Base-by-base conservation (phyloP, 1,140 invertebrate species). In the Neelides sp. region DNA sequence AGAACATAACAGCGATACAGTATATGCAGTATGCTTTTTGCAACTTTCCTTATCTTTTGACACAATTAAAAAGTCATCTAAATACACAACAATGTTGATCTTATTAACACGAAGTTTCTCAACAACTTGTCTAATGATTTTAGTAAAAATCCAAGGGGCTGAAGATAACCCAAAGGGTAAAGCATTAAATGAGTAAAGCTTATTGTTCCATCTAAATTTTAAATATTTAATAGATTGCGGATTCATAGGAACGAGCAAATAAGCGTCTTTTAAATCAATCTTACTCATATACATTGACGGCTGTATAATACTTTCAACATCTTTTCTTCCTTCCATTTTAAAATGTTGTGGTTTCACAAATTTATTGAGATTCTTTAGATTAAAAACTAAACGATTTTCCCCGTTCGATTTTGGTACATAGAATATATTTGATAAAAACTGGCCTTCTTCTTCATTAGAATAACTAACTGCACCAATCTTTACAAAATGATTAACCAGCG, bases 331-430 rank as follows among this genome's bases (percentile, higher is more conserved):
- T 40, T 13, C 37, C 47, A 37, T 5, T 8, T 48, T 40, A 19
- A 48, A 20, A 40, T 48, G 34, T 1, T 23, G 22, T 17, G 23
- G 40, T 10, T 23, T 1, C 24, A 48, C 23, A 40, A 48, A 48
- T 39, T 48, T 26, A 40, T 48, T 48, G 7, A 37, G 17, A 10
- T 1, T 1, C 15, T 48, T 48, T 7, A 48, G 28, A 48, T 48
- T 48, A 1, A 48, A n/a, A 15, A 48, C 28, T 8, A 48, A 24
- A 3, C 47, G 4, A 40, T 4, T 28, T 19, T 20, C 13, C 1
- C 47, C 47, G n/a, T 48, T 17, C 2, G 35, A 17, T n/a, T 46
- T 46, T 3, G 30, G 44, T 12, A 46, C 44, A 1, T 24, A 5
- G 30, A 46, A 46, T 19, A 46, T 35, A 27, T 5, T 28, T 26